Evolutionary conservation across 2,888 invertebrate species (phyloP).

Genomic region (Scelioninae gen. 1): DNA sequence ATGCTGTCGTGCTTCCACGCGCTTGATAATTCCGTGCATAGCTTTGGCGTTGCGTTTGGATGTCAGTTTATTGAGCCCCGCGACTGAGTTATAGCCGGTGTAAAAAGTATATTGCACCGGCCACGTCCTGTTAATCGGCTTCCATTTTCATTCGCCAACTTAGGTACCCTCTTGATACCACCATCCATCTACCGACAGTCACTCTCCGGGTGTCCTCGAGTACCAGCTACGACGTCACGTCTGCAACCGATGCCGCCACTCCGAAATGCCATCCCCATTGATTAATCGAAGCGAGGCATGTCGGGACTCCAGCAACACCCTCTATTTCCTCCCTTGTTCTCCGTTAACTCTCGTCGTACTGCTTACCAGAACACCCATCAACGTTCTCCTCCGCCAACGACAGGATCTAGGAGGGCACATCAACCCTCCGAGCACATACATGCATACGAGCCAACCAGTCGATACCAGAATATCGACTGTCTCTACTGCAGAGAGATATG

Average conservation of each 20-base stretch:
- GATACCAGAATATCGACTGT: conserved; percentile 77
- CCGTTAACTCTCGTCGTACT: conserved; percentile 72
- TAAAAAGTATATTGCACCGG: conserved; percentile 16
- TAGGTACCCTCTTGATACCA: background rate
- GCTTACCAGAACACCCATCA: conserved; percentile 70
- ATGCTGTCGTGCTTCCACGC: conserved; percentile 42
- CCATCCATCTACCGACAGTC: too few relatives aligned
- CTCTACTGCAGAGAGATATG: conserved; percentile 54
- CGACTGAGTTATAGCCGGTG: conserved; percentile 11
- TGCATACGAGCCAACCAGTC: conserved; percentile 70
- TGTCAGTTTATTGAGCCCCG: conserved; percentile 30
- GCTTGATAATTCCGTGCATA: conserved; percentile 42
- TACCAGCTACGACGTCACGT: conserved; percentile 75
- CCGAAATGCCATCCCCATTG: conserved; percentile 80
- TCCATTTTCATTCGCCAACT: too few relatives aligned
- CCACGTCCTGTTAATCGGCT: conserved; percentile 11
- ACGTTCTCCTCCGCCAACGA: conserved; percentile 59
- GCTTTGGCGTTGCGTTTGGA: conserved; percentile 27
- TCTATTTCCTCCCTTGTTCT: conserved; percentile 79
- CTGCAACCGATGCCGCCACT: conserved; percentile 73
- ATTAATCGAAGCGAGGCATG: conserved; percentile 83
- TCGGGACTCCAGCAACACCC: conserved; percentile 82
- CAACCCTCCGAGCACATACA: conserved; percentile 56
- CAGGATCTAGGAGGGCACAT: conserved; percentile 61
- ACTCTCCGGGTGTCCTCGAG: conserved; percentile 74